Evolutionary conservation across 2,113 vertebrate genomes (phyloP).

Genomic region (Procavia capensis): DNA sequence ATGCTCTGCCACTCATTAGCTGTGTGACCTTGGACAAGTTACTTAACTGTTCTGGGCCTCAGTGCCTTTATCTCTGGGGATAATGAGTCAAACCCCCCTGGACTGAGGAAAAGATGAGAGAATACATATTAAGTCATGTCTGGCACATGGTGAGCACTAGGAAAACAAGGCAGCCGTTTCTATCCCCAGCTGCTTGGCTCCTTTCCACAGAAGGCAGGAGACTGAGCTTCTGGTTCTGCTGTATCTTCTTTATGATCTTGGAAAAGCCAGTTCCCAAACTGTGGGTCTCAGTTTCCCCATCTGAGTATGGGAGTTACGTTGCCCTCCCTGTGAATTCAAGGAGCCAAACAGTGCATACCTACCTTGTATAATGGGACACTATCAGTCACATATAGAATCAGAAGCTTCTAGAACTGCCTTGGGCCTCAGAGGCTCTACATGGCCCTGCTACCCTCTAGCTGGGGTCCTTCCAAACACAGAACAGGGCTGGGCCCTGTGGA

Average conservation of each 20-base stretch:
- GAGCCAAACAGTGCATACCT: neutral
- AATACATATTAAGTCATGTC: neutral
- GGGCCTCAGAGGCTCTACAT: neutral
- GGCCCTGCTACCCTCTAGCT: neutral
- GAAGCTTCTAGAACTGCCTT: slow-evolving; percentile 39
- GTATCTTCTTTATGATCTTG: neutral
- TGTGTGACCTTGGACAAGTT: neutral
- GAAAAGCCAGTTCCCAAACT: neutral
- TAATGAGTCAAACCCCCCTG: neutral
- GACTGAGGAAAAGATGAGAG: neutral
- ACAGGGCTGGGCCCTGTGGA: neutral
- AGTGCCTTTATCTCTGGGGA: neutral
- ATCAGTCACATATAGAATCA: neutral
- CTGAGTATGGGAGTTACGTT: neutral
- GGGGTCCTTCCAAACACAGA: neutral
- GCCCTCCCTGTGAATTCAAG: neutral
- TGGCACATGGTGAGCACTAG: neutral
- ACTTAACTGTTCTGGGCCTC: neutral
- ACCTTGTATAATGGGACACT: neutral
- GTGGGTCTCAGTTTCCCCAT: slow-evolving; percentile 17
- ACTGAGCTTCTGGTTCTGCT: neutral
- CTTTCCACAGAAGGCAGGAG: neutral
- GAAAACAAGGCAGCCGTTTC: neutral
- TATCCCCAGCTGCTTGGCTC: neutral
- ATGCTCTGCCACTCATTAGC: neutral